Evolutionary conservation across 2,888 invertebrate genomes (phyloP).

Genomic region (Harpalus rubripes): DNA sequence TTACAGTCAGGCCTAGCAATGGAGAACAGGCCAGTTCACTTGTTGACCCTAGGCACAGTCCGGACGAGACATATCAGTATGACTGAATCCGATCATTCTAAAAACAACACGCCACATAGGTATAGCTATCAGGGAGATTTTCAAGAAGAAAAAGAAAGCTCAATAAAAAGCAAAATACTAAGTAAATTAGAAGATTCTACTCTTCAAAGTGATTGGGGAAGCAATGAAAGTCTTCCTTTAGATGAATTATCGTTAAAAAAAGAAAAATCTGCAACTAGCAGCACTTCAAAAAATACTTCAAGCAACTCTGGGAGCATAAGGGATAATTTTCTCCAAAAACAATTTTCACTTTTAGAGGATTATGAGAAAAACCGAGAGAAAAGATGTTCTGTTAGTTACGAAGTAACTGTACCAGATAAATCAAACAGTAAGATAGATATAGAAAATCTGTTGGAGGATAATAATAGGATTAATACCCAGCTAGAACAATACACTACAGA

Average conservation of each 20-base stretch:
- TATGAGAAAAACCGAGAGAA: constrained; percentile 62
- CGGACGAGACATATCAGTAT: constrained; percentile 67
- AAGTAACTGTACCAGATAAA: constrained; percentile 48
- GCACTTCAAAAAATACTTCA: constrained; percentile 53
- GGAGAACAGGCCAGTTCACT: constrained; percentile 60
- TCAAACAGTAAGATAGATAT: constrained; percentile 16
- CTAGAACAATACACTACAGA: constrained; percentile 59
- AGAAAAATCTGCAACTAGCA: constrained; percentile 43
- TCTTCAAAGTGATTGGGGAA: constrained; percentile 65
- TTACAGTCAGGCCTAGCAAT: constrained; percentile 54
- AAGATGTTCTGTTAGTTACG: constrained; percentile 46
- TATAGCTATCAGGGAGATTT: constrained; percentile 65
- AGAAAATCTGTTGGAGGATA: constrained; percentile 58
- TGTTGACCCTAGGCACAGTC: constrained; percentile 58
- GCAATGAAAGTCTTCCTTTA: constrained; percentile 61
- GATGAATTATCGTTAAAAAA: constrained; percentile 49
- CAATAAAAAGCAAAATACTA: constrained; percentile 54
- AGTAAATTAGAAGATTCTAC: constrained; percentile 62
- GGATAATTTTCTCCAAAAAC: constrained; percentile 62
- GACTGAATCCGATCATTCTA: constrained; percentile 64
- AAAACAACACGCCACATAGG: constrained; percentile 61
- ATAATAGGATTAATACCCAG: constrained; percentile 63
- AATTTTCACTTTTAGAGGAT: constrained; percentile 63
- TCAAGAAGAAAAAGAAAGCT: constrained; percentile 57
- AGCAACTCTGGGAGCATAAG: constrained; percentile 44